Base-by-base conservation (phyloP, 2,888 invertebrate genomes). In the Catocala fraxini region DNA sequence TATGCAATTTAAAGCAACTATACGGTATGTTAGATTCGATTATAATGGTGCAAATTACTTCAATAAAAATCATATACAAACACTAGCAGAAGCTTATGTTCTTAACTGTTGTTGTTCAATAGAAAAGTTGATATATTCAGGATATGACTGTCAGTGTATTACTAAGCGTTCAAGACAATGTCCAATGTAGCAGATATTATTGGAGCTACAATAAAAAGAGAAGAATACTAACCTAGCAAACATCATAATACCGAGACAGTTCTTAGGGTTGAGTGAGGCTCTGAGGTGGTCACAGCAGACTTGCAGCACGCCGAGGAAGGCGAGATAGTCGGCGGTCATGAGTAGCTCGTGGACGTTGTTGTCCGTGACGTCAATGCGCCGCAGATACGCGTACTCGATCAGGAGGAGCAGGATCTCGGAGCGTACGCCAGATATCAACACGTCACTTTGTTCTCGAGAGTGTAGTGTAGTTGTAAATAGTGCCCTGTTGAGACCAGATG, bases 321-420 rank as follows among this genome's bases (percentile, higher is more conserved):
- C 97, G 58, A 99, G 96, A 86, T 98, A 98, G 92, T 99, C 98
- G 4, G 98, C 98, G 0, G 97, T 97, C 77, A 97, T 96, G 46
- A 98, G 95, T 11, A 99, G 93, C 79, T 96, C 96, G 80, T 97
- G 97, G 0, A 98, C 98, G 83, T 98, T 98, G 41, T 96, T 95
- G 43, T 96, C 95, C 62, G 95, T 96, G 33, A 99, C 95, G 64
- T 96, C 96, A 57, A 97, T 95, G 70, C 96, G 96, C 56, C 98
- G 95, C 47, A 98, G 93, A 89, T 99, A 99, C 0, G 98, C 97
- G 88, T 97, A 98, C 75, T 97, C 96, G 68, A 99, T 95, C 45
- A 98, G 94, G 56, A 96, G 94, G 65, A 96, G 95, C 95, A 99
- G 96, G 83, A 97, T 97, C 71, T 96, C 96, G 5, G 96, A 96